These are phyloP conservation scores for Acanthurus leucopareius DNA, from an alignment of 2,797 vertebrate species.

Conservation along the genomic window DNA sequence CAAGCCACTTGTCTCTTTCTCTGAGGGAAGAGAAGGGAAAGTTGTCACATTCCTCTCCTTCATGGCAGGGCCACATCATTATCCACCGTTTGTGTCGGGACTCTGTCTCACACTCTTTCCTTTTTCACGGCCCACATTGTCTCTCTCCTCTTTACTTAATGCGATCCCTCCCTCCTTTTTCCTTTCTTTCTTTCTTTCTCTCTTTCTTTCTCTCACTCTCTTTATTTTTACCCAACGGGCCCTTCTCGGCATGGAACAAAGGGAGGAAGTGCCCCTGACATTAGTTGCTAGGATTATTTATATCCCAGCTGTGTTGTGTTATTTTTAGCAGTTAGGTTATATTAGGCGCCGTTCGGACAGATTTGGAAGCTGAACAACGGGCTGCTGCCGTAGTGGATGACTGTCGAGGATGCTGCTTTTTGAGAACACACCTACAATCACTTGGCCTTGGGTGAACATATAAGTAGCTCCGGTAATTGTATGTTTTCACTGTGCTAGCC, in stretches of 20 bases:
- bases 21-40: slow-evolving; percentile 59
- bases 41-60: slow-evolving; percentile 75
- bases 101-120: slow-evolving; percentile 38
- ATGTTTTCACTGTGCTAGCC: slow-evolving; percentile 70
- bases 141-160: slow-evolving; percentile 51
- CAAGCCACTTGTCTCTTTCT: slow-evolving; percentile 65
- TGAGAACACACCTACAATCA: slow-evolving; percentile 75
- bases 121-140: slow-evolving; percentile 55
- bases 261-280: slow-evolving; percentile 72
- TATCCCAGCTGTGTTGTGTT: slow-evolving; percentile 59
- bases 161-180: slow-evolving; percentile 43
- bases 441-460: slow-evolving; percentile 60
- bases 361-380: slow-evolving; percentile 62
- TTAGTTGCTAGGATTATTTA: slow-evolving; percentile 71
- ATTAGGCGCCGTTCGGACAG: slow-evolving; percentile 64
- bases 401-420: slow-evolving; percentile 64
- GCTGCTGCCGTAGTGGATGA: slow-evolving; percentile 43
- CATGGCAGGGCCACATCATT: slow-evolving; percentile 58
- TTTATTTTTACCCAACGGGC: slow-evolving; percentile 63
- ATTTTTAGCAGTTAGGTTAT: slow-evolving; percentile 78
- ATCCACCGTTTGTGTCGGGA: slow-evolving; percentile 42
- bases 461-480: slow-evolving; percentile 73
- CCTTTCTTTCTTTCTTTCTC: slow-evolving; percentile 21
- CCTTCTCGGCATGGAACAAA: slow-evolving; percentile 67
- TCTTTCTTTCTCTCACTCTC: slow-evolving; percentile 54